Percentiles rank a stretch among this genome's conserved stretches.
Evolutionary conservation across 2,113 vertebrate genomes (phyloP).

Genomic region (Carassius gibelio): DNA sequence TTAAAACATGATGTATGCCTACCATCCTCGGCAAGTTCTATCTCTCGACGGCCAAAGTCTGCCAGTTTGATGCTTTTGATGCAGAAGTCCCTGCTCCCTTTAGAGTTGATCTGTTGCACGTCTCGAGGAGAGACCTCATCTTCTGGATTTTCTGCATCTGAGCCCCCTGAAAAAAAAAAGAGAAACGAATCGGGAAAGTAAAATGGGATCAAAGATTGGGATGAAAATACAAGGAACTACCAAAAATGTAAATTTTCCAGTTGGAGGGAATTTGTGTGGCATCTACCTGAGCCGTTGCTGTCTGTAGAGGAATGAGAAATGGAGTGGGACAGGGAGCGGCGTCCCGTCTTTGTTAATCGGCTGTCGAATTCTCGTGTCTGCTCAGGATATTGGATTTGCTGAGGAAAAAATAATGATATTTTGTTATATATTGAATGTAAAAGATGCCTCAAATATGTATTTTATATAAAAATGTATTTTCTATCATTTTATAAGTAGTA

Average conservation of each 20-base stretch:
- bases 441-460: no score
- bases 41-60: conserved; percentile 86
- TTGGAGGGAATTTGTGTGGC: not conserved
- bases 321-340: conserved; percentile 85
- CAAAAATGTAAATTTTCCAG: not conserved
- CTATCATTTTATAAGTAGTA: not conserved
- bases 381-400: conserved; percentile 88
- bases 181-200: not conserved
- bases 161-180: conserved; percentile 69
- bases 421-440: not conserved
- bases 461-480: not conserved
- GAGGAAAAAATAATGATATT: conserved; percentile 10
- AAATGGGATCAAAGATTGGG: not conserved
- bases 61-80: conserved; percentile 91
- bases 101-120: conserved; percentile 84
- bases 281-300: conserved; percentile 87
- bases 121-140: conserved; percentile 83
- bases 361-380: conserved; percentile 92
- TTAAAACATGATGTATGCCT: not conserved
- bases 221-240: not conserved
- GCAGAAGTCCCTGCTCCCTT: conserved; percentile 87
- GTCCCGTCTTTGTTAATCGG: conserved; percentile 82
- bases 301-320: conserved; percentile 89
- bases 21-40: conserved; percentile 90
- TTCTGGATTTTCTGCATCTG: conserved; percentile 85